phyloP scores from a whole-genome alignment of 2,113 vertebrate genomes.

The Mixornis gularis region DNA sequence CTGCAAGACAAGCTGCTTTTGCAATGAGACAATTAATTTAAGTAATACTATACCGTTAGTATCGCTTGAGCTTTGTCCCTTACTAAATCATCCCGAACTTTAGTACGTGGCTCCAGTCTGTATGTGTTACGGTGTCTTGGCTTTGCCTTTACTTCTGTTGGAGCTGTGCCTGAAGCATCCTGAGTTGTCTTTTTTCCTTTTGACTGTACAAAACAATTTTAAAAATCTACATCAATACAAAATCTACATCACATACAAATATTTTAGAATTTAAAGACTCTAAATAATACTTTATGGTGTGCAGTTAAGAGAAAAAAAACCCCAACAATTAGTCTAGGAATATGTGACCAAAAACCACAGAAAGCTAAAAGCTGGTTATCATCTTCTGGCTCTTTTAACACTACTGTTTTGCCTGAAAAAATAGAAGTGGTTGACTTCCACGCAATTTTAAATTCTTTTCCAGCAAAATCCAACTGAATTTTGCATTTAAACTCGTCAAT shows the following conservation, averaged over 20 bases:
- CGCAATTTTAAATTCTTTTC: not conserved
- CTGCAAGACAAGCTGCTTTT: not conserved
- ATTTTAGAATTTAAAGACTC: not conserved
- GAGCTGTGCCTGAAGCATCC: not conserved
- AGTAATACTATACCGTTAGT: slow-evolving; percentile 54
- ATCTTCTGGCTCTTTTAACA: not conserved
- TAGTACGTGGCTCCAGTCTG: slow-evolving; percentile 61
- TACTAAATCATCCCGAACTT: slow-evolving; percentile 45
- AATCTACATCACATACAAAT: not conserved
- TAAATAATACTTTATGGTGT: not conserved
- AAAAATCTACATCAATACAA: not conserved
- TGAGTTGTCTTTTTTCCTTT: slow-evolving; percentile 35
- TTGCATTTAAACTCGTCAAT: not conserved
- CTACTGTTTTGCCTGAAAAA: not conserved
- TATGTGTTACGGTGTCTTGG: slow-evolving; percentile 62
- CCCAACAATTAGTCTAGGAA: not conserved
- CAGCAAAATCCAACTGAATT: not conserved
- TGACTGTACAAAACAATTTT: slow-evolving; percentile 32
- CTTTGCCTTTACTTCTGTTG: slow-evolving; percentile 51
- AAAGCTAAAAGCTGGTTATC: not conserved
- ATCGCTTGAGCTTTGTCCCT: slow-evolving; percentile 61
- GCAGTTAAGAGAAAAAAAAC: not conserved
- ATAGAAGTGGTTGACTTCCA: not conserved
- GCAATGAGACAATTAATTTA: not conserved
- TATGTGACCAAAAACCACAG: not conserved